Base-by-base conservation (phyloP, 2,888 invertebrate genomes). In the Machimus atricapillus region DNA sequence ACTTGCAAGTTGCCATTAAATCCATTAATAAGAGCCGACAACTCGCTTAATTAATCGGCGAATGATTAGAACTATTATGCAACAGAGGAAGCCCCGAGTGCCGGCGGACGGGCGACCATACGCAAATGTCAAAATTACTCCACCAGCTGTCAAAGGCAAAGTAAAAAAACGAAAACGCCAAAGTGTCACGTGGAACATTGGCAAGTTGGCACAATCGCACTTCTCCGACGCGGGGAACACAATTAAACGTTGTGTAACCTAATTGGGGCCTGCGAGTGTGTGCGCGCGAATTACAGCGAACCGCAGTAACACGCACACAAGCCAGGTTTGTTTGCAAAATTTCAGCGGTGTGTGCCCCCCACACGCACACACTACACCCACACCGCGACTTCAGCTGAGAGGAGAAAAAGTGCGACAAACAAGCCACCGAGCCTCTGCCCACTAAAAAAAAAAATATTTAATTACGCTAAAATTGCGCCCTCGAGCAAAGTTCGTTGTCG, bases 201-300 rank as follows among this genome's bases (percentile, higher is more conserved):
- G 66, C 56, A 66, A 82, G 82, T 66, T 82, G 82, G 82, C 66
- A 79, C 66, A 82, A 82, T 66, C 82, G 66, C 82, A 82, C 19
- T 82, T 19, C 37, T 37, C 66, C 58, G 58, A 40, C 23, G 66
- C 66, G 37, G 76, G n/a, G 58, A 82, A 82, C 40, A 82, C 82
- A 34, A 82, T 56, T 37, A 58, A 82, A 82, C 66, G 66, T 82
- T 82, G 82, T 82, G 82, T 82, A 82, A 82, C 58, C 40, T 58
- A 82, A 82, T 82, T 82, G 82, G n/a, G 19, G 19, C n/a, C 81
- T 81, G 52, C 5, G 66, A 3, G 23, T 66, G 66, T 66, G 9
- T 66, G 19, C 66, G 52, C 1, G 52, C 52, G 6, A 52, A 52
- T n/a, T 19, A n/a, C 16, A 52, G 66, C 58, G 14, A 37, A 58